phyloP scores from a whole-genome alignment of 2,888 invertebrate genomes.

The Scotopteryx bipunctaria region DNA sequence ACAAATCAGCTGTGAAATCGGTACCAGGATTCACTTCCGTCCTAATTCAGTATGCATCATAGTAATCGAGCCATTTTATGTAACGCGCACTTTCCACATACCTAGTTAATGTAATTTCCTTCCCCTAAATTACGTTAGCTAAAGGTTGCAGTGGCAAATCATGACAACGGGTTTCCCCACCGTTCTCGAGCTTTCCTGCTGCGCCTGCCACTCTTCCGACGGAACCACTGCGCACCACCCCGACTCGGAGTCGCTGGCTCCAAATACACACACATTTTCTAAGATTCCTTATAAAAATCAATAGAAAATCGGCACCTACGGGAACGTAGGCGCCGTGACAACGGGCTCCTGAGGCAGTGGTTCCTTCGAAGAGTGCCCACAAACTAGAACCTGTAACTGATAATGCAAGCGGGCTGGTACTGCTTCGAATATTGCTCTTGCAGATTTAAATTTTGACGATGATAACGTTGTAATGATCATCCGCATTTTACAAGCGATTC shows the following conservation, averaged over 20 bases:
- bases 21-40: conserved; percentile 83
- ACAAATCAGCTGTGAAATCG: conserved; percentile 81
- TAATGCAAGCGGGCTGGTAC: conserved; percentile 75
- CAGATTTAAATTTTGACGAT: conserved; percentile 63
- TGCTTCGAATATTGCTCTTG: conserved; percentile 75
- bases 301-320: conserved; percentile 2
- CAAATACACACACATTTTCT: conserved; percentile 12
- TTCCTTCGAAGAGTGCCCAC: conserved; percentile 36
- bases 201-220: conserved; percentile 31
- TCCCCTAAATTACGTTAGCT: conserved; percentile 76
- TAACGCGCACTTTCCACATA: conserved; percentile 78
- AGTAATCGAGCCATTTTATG: conserved; percentile 83
- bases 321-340: not conserved
- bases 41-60: conserved; percentile 83
- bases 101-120: conserved; percentile 76
- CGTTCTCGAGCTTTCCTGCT: conserved; percentile 38
- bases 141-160: conserved; percentile 40
- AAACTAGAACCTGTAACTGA: conserved; percentile 40
- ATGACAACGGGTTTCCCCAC: conserved; percentile 42
- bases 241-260: conserved; percentile 18
- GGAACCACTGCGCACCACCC: conserved; percentile 27
- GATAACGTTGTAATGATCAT: conserved; percentile 52
- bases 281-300: conserved; percentile 4
- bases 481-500: conserved; percentile 65
- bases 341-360: conserved; percentile 8